Percentiles rank a stretch among this genome's conserved stretches.
Conservation (phyloP, 2,888 invertebrate species). For the Caenorhabditis wallacei region DNA sequence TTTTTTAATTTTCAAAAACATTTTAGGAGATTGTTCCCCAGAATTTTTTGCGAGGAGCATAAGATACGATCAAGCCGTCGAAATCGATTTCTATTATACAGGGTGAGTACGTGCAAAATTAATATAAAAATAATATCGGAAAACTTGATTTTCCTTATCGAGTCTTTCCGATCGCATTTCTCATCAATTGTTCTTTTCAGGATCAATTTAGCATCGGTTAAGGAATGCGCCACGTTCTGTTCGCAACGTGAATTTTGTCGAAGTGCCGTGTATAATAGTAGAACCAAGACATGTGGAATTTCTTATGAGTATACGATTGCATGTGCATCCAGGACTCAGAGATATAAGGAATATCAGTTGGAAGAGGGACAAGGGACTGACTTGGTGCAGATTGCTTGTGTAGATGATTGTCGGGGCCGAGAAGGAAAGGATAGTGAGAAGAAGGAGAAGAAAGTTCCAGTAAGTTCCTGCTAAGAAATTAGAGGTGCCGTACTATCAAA, state of each 20-base stretch:
- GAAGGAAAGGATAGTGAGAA: constrained; percentile 37
- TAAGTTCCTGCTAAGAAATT: constrained; percentile 16
- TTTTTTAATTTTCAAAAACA: no score
- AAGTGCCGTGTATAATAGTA: constrained; percentile 79
- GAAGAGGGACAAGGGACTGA: constrained; percentile 60
- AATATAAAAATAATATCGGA: constrained; percentile 13
- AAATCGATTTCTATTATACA: constrained; percentile 79
- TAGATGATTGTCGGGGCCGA: constrained; percentile 67
- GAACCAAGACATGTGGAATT: constrained; percentile 78
- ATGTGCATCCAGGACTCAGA: constrained; percentile 62
- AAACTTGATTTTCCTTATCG: constrained; percentile 52
- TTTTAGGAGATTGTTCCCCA: constrained; percentile 70
- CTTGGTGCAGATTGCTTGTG: constrained; percentile 72
- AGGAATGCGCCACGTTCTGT: constrained; percentile 81
- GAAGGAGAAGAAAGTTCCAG: constrained; percentile 46
- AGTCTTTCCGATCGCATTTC: constrained; percentile 21
- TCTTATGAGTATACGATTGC: constrained; percentile 75
- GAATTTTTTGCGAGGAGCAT: constrained; percentile 78
- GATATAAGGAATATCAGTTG: constrained; percentile 72
- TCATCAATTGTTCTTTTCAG: constrained; percentile 59
- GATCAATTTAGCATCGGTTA: constrained; percentile 72
- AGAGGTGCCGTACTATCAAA: no score
- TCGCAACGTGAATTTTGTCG: constrained; percentile 80
- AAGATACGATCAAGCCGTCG: constrained; percentile 69
- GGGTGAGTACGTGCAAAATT: constrained; percentile 68